These are phyloP conservation scores for Centropyge bicolor DNA, from an alignment of 2,797 vertebrate genomes.

Conservation along the genomic window DNA sequence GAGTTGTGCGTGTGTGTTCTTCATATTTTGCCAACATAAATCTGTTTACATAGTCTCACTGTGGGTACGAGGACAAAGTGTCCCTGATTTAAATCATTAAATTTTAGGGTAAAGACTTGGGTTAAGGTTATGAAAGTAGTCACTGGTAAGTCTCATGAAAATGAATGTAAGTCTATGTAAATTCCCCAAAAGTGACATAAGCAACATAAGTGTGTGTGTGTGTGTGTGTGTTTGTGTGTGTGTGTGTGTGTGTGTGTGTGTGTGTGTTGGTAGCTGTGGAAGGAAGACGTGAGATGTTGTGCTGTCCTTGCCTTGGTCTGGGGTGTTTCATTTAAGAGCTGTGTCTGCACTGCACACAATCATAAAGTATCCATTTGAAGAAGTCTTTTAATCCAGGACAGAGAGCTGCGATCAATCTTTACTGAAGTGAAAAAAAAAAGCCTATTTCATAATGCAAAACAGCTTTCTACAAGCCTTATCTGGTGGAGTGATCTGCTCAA, in stretches of 20 bases:
- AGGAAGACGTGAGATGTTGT: conserved; percentile 44
- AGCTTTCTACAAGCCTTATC: neutral
- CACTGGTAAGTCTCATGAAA: no score
- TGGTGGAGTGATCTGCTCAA: neutral
- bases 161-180: no score
- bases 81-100: no score
- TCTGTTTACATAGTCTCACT: no score
- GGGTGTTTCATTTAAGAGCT: conserved; percentile 60
- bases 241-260: conserved; percentile 2
- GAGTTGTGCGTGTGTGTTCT: neutral
- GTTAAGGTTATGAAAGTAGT: no score
- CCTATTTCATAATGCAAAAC: neutral
- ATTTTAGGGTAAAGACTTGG: no score
- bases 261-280: neutral
- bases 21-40: no score
- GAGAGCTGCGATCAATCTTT: conserved; percentile 10
- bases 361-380: conserved; percentile 8
- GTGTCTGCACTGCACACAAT: conserved; percentile 3
- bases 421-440: neutral
- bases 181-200: no score
- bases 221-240: conserved; percentile 10
- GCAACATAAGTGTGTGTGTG: neutral
- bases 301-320: conserved; percentile 11
- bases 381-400: conserved; percentile 21
- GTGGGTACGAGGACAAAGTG: no score